Evolutionary conservation across 2,113 vertebrate species (phyloP), one percentile per base, ranked within the genome.

Genomic region (Columbina picui): DNA sequence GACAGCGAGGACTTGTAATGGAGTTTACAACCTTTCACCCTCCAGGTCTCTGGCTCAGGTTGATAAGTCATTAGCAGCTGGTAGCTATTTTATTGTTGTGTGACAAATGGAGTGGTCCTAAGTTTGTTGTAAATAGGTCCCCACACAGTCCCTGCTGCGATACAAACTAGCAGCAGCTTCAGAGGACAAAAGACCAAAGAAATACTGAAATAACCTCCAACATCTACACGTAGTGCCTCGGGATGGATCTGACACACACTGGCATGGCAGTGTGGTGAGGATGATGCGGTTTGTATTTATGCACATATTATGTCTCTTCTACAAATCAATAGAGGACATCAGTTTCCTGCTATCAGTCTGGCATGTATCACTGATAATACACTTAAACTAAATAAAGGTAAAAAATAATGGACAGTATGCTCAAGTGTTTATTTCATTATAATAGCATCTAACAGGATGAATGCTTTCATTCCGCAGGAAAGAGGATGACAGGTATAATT

Each of bases 401-500:
- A 91, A 92, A 95, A 91, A 78, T 60, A 95, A 92, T 12, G 41
- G 52, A 25, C 77, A 85, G 56, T 67, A 85, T 38, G 77, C 27
- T 74, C 21, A 94, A 96, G 45, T 26, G 6, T 81, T 93, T 96
- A 79, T 93, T 88, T 90, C 68, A 81, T 93, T 91, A 52, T 57
- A 91, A 92, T n/a, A 93, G 34, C 9, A 85, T 76, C 68, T 94
- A 96, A 96, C 6, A 19, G 59, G 75, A 95, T 69, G 36, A 90
- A 95, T 45, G 69, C 13, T 87, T 96, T 81, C 53, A 93, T 91
- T 78, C 56, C 29, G 49, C 79, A 93, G 88, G 90, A 95, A 98
- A 97, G 92, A 92, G 14, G 68, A 86, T 95, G 95, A 92, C 92
- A 87, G 88, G 87, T 91, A 86, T 83, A 97, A 95, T 94, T 97